A percentile compares a stretch with the other conserved stretches of the same genome.
Evolutionary conservation across 2,888 invertebrate genomes (phyloP).

Genomic region (Lasioglossum villosulum): DNA sequence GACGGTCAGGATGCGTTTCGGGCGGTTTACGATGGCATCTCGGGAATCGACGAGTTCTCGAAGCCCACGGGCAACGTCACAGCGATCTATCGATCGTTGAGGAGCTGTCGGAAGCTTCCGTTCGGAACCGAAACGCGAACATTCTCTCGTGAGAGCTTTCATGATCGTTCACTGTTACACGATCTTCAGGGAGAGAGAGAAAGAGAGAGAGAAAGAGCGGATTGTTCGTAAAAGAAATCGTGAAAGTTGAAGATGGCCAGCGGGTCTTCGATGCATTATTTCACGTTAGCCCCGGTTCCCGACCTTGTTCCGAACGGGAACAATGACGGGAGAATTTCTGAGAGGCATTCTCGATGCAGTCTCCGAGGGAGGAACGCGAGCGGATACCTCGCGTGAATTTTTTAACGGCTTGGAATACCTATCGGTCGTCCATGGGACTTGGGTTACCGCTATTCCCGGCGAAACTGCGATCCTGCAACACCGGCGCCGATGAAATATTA

Average conservation of each 20-base stretch:
- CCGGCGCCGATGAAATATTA: conserved; percentile 9
- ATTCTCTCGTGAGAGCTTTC: background rate
- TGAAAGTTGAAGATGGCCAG: conserved; percentile 1
- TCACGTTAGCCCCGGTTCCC: background rate
- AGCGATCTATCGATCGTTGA: background rate
- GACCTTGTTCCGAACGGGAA: conserved; percentile 8
- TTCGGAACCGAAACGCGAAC: background rate
- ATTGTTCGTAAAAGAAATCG: conserved; percentile 6
- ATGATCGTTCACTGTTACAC: background rate
- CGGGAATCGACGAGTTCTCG: conserved; percentile 31
- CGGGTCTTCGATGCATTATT: conserved; percentile 20
- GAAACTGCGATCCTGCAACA: background rate
- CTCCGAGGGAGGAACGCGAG: conserved; percentile 12
- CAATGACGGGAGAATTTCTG: conserved; percentile 32
- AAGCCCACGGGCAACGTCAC: conserved; percentile 23
- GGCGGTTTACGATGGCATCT: background rate
- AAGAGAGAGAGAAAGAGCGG: background rate
- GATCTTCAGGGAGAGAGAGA: background rate
- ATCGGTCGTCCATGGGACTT: conserved; percentile 1
- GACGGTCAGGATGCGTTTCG: background rate
- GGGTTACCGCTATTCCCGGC: conserved; percentile 9
- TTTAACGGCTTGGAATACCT: conserved; percentile 14
- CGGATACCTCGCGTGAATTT: conserved; percentile 15
- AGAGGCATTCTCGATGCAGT: background rate
- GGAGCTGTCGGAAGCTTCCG: background rate